Base-by-base conservation (phyloP, 2,888 invertebrate species). In the Arrhopalites spinosus region DNA sequence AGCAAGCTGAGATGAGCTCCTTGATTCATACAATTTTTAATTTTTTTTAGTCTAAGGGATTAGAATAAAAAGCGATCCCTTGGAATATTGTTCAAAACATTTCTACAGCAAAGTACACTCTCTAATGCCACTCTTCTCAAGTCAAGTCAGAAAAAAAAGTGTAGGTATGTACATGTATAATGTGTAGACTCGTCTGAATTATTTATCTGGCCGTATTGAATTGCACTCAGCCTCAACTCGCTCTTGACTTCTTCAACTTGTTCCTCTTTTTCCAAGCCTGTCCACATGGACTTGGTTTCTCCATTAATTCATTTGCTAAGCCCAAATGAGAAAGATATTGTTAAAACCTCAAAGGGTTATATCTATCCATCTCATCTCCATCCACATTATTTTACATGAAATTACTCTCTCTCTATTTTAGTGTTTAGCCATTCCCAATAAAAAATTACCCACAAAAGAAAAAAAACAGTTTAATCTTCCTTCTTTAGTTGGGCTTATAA, bases 131-230 rank as follows among this genome's bases (percentile, higher is more conserved):
- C n/a, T 36, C 11, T 36, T 36, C 36, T 7, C 3, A 36, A 36
- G 36, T 36, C 36, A 36, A 3, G 3, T 36, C 11, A 3, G 3
- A 29, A 29, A 64, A 36, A 30, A 64, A 64, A 29, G 30, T 17
- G 17, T n/a, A 20, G n/a, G 30, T 36, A 17, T 17, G 30, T 27
- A 15, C 11, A 63, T 17, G 17, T 8, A 25, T 8, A 59, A 59
- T 25, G 25, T 59, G 30, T 29, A 47, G n/a, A 71, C 66, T 50
- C 64, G 75, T 75, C 66, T 75, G 71, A 75, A 75, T 75, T 75
- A 71, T 75, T 71, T 64, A 69, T 69, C 69, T 50, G 13, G n/a
- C 30, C 30, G 53, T 69, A 69, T 69, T 69, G 69, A 69, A 69
- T 69, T 69, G 29, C 50, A 50, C 56, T 50, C 53, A 69, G 13